Conservation (phyloP, 1,140 invertebrate species). For the Caenorhabditis inopinata region DNA sequence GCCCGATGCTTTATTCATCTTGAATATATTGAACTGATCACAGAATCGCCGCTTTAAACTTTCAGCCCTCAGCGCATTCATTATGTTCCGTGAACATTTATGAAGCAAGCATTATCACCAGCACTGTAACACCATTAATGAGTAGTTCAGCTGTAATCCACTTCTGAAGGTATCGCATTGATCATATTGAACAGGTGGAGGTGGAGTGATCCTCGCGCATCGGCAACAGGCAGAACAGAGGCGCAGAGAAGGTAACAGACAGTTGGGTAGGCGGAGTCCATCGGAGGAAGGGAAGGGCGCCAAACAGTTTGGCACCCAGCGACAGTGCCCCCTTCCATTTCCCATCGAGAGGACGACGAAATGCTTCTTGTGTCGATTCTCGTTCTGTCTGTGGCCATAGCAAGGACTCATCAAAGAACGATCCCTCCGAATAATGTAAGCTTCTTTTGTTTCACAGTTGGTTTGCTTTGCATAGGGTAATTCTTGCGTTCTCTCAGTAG, state of each 20-base stretch:
- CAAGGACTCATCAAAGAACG: not conserved
- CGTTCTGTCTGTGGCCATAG: not conserved
- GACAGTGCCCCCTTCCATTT: not conserved
- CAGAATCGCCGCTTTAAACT: too few species aligned
- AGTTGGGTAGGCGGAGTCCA: constrained; percentile 17
- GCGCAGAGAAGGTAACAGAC: not conserved
- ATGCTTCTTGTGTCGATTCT: not conserved
- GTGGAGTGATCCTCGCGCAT: not conserved
- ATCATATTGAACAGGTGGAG: too few species aligned
- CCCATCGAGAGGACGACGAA: not conserved
- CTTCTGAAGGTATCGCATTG: too few species aligned
- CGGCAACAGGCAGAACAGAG: not conserved
- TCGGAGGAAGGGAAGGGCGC: not conserved
- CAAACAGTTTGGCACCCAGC: constrained; percentile 25
- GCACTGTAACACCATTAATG: not conserved
- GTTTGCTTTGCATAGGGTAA: too few species aligned
- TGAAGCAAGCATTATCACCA: not conserved
- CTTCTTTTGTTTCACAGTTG: too few species aligned
- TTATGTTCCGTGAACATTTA: not conserved
- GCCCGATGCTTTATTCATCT: too few species aligned
- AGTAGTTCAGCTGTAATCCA: constrained; percentile 13
- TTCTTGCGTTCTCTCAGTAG: too few species aligned
- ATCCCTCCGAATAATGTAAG: not conserved
- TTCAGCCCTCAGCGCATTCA: not conserved
- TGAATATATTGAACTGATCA: too few species aligned